Conservation (phyloP, 92 coral and sea anemone species). For the Plumapathes pennacea region DNA sequence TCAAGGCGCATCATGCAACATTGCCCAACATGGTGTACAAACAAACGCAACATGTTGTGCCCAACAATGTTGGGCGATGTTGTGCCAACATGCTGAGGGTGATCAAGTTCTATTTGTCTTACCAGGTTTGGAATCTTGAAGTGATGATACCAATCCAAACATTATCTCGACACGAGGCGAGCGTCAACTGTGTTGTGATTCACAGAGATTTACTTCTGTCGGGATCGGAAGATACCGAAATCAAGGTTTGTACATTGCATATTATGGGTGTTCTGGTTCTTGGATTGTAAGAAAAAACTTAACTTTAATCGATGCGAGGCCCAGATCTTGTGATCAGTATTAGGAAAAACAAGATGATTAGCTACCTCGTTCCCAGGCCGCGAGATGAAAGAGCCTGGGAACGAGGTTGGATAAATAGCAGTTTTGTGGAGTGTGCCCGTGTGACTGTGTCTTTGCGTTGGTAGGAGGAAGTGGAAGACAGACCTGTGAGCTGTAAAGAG, state of each 20-base stretch:
- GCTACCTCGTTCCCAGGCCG: too few species aligned
- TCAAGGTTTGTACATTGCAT: conserved; percentile 61
- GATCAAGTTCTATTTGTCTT: not conserved
- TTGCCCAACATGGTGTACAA: not conserved
- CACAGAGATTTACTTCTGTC: conserved; percentile 89
- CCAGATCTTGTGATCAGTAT: not conserved
- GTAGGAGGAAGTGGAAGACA: too few species aligned
- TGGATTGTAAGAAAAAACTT: too few species aligned
- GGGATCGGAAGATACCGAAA: conserved; percentile 97
- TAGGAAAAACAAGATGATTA: too few species aligned
- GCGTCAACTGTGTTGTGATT: conserved; percentile 92
- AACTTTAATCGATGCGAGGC: not conserved
- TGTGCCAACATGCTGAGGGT: not conserved
- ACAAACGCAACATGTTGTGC: not conserved
- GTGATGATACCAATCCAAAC: conserved; percentile 97
- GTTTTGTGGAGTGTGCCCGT: too few species aligned
- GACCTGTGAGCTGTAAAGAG: too few species aligned
- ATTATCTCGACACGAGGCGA: conserved; percentile 95
- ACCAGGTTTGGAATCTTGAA: conserved; percentile 93
- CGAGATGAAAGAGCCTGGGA: too few species aligned
- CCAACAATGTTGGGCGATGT: not conserved
- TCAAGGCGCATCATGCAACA: not conserved
- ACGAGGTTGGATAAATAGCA: too few species aligned
- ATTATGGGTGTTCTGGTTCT: not conserved
- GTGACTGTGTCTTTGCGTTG: too few species aligned